Conservation (phyloP, 2,888 invertebrate species). For the Corythucha ciliata region DNA sequence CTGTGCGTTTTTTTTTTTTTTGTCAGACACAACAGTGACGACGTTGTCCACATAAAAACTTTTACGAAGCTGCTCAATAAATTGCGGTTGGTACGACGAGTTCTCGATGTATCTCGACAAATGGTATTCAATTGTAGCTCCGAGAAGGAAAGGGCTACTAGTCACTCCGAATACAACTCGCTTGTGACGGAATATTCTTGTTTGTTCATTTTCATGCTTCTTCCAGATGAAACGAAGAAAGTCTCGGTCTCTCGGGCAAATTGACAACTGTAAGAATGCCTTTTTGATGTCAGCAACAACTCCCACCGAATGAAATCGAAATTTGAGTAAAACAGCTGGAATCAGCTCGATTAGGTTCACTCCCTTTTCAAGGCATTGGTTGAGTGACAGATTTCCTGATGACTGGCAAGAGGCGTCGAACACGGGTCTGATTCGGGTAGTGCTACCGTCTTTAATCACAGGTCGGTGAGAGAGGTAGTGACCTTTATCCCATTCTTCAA, state of each 20-base stretch:
- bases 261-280: constrained; percentile 17
- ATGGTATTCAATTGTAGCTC: constrained; percentile 10
- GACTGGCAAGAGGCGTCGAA: constrained; percentile 11
- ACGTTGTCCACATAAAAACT: constrained; percentile 18
- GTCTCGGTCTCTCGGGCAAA: constrained; percentile 18
- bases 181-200: background rate
- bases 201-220: constrained; percentile 1
- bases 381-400: background rate
- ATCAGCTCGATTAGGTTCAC: constrained; percentile 18
- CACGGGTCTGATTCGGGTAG: constrained; percentile 14
- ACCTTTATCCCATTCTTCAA: constrained; percentile 4
- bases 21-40: constrained; percentile 7
- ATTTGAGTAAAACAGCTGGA: constrained; percentile 7
- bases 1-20: background rate
- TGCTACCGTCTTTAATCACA: constrained; percentile 16
- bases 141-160: constrained; percentile 16
- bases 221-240: constrained; percentile 23
- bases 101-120: background rate
- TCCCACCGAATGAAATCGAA: constrained; percentile 12
- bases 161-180: constrained; percentile 22
- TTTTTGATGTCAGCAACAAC: constrained; percentile 11
- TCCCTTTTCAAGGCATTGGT: constrained; percentile 15
- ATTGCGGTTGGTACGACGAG: no score
- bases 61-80: constrained; percentile 2
- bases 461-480: constrained; percentile 20